Evolutionary conservation across 1,140 invertebrate genomes (phyloP), one percentile per base, ranked within the genome.

Genomic region (Limonius californicus): DNA sequence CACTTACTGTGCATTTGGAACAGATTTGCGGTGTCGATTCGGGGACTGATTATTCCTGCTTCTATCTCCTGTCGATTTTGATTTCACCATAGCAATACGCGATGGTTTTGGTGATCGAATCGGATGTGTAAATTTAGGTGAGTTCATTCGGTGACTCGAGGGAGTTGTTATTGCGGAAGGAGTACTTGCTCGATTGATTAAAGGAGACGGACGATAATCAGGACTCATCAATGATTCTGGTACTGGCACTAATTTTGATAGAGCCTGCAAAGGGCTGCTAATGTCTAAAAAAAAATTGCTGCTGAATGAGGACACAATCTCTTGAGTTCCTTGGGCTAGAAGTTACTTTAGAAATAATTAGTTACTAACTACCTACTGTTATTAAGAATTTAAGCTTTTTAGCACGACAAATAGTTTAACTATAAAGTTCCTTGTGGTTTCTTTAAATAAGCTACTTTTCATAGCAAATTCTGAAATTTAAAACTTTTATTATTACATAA

Each of bases 161-260:
- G 54, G 47, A 15, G 32, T 23, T 57, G 60, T 50, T 35, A 47
- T 57, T 12, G 63, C 57, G 12, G 53, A 55, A 3, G 16, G 39
- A 42, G 12, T 32, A 27, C n/a, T 55, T 59, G 68, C 19, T 50
- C 62, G 9, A 14, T 56, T 47, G 50, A 53, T 59, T 39, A 62
- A 42, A 21, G 70, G 61, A 2, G 80, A 73, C 61, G 85, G 83
- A 67, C 85, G 79, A 71, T 89, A 89, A 75, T 91, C 89, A 1
- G 90, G 90, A 75, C 89, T 91, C 86, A 91, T 91, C 0, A 92
- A 77, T 0, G 89, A 89, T 72, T 94, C 91, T 7, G 90, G 90
- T 30, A 92, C 89, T 1, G 90, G 91, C 0, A 94, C 87, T 78
- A 92, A 85, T 77, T 91, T 91, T 0, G 88, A 89, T 39, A 90